Percentiles rank a stretch among this genome's conserved stretches.
phyloP scores from a whole-genome alignment of 2,113 vertebrate species.

The Proteles cristata region DNA sequence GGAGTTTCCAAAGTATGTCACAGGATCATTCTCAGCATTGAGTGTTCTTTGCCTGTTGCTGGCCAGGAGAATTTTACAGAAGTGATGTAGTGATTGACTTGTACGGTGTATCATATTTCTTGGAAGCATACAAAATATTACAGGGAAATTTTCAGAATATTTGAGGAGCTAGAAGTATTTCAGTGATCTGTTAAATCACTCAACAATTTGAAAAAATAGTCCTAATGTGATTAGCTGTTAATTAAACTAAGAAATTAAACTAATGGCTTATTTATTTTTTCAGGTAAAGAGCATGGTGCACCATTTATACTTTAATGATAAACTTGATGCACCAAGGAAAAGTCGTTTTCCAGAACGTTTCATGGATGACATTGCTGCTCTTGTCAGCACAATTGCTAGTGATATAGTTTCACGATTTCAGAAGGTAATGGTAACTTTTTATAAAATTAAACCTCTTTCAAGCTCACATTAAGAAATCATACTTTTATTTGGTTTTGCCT shows the following conservation, averaged over 20 bases:
- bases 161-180: slow-evolving; percentile 19
- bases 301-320: slow-evolving; percentile 97
- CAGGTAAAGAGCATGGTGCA: slow-evolving; percentile 99
- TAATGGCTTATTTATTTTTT: slow-evolving; percentile 64
- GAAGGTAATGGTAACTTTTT: slow-evolving; percentile 89
- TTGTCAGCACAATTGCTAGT: slow-evolving; percentile 97
- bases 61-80: slow-evolving; percentile 12
- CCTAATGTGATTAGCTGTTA: background rate
- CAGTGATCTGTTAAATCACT: background rate
- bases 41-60: background rate
- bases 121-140: background rate
- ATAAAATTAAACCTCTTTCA: background rate
- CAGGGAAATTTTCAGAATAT: slow-evolving; percentile 4
- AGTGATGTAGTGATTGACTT: background rate
- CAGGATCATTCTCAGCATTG: background rate
- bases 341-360: slow-evolving; percentile 98
- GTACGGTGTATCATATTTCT: background rate
- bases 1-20: background rate
- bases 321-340: slow-evolving; percentile 95
- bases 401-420: slow-evolving; percentile 98
- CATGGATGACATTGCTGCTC: slow-evolving; percentile 97
- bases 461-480: background rate
- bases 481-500: slow-evolving; percentile 2
- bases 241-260: slow-evolving; percentile 15
- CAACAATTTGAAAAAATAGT: background rate